phyloP scores from a whole-genome alignment of 2,113 vertebrate species.

The Nematolebias whitei region DNA sequence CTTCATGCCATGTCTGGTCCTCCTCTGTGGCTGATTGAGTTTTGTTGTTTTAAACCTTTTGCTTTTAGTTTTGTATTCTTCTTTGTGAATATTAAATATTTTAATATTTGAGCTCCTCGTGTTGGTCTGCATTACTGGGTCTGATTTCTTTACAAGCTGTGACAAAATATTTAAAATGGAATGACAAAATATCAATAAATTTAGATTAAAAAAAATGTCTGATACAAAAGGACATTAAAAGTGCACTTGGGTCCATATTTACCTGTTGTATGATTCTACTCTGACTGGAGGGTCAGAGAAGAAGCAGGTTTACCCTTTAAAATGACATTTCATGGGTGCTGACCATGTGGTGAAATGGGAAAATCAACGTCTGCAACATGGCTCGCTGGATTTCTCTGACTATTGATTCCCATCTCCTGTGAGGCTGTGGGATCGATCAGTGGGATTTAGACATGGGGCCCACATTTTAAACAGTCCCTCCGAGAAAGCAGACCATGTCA shows the following conservation, averaged over 20 bases:
- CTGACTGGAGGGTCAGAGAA: slow-evolving; percentile 16
- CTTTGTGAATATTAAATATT: too few species aligned
- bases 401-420: slow-evolving; percentile 79
- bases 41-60: too few species aligned
- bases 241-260: not conserved
- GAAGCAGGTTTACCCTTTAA: slow-evolving; percentile 48
- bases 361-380: slow-evolving; percentile 70
- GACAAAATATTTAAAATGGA: too few species aligned
- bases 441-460: slow-evolving; percentile 75
- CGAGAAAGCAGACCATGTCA: slow-evolving; percentile 38
- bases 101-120: too few species aligned
- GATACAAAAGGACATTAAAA: not conserved
- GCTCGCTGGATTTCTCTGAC: slow-evolving; percentile 75
- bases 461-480: slow-evolving; percentile 52
- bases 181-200: not conserved
- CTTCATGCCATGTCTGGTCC: too few species aligned
- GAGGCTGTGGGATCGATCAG: slow-evolving; percentile 73
- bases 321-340: slow-evolving; percentile 76
- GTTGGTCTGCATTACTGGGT: too few species aligned
- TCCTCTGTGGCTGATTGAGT: too few species aligned
- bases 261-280: slow-evolving; percentile 2
- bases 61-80: too few species aligned
- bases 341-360: slow-evolving; percentile 69
- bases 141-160: too few species aligned
- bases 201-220: not conserved